A percentile compares a stretch with the other conserved stretches of the same genome.
phyloP scores from a whole-genome alignment of 2,888 invertebrate species.

The Phasia obesa region DNA sequence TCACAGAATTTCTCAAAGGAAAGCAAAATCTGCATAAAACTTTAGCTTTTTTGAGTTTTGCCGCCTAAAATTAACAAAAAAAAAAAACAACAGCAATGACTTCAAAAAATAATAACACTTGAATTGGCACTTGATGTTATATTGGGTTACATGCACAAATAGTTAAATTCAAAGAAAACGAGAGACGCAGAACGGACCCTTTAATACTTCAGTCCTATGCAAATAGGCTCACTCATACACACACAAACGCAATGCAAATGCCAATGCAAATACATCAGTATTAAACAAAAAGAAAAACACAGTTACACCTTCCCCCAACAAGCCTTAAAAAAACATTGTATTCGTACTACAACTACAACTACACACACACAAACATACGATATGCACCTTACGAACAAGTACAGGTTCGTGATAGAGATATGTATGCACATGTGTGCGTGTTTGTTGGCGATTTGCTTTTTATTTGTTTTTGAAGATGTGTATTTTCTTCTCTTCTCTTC shows the following conservation, averaged over 20 bases:
- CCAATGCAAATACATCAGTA: not conserved
- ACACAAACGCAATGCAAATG: not conserved
- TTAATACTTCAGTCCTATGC: constrained; percentile 43
- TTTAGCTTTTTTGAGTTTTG: not conserved
- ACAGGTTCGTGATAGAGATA: constrained; percentile 13
- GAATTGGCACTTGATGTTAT: constrained; percentile 41
- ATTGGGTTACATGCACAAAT: constrained; percentile 40
- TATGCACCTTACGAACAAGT: constrained; percentile 14
- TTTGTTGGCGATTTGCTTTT: not conserved
- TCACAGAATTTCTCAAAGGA: constrained; percentile 6
- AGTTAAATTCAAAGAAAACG: not conserved
- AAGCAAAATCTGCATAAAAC: constrained; percentile 11
- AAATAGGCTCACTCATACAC: constrained; percentile 29
- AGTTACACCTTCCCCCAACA: constrained; percentile 11
- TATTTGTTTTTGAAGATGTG: constrained; percentile 1
- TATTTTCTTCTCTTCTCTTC: not conserved
- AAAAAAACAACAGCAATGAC: constrained; percentile 6
- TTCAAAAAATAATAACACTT: constrained; percentile 6
- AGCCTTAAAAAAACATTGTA: not conserved
- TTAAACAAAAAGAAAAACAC: not conserved
- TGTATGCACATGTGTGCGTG: not conserved
- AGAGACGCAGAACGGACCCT: constrained; percentile 27
- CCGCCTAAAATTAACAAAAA: not conserved
- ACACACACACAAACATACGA: not conserved
- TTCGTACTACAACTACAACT: not conserved